Conservation (phyloP, 2,888 invertebrate genomes). For the Trachelus troglodyta region DNA sequence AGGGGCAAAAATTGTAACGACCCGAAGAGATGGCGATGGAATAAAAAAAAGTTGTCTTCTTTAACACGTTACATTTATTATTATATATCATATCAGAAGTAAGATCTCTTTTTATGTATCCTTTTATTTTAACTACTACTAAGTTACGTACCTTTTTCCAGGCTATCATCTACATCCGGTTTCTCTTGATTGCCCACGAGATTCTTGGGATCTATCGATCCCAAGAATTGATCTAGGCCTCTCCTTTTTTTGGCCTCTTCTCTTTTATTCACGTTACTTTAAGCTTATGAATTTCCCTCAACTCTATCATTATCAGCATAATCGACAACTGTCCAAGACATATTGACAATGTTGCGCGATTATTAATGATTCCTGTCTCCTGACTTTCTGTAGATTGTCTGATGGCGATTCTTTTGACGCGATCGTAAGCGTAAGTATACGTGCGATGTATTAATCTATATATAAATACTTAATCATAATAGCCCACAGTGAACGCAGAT, state of each 20-base stretch:
- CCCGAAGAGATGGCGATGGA: not conserved
- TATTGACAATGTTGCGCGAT: not conserved
- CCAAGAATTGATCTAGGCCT: not conserved
- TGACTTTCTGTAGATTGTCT: not conserved
- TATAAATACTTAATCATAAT: not conserved
- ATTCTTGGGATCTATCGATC: not conserved
- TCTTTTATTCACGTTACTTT: not conserved
- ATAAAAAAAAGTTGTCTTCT: not conserved
- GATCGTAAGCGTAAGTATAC: not conserved
- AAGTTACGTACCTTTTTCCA: not conserved
- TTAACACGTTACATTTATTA: conserved; percentile 12
- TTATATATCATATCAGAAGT: conserved; percentile 4
- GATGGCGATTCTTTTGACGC: not conserved
- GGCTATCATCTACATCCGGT: not conserved
- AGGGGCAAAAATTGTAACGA: not conserved
- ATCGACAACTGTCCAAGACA: not conserved
- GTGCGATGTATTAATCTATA: not conserved
- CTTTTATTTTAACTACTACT: not conserved
- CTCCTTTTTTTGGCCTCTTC: not conserved
- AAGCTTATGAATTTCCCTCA: not conserved
- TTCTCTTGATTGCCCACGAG: not conserved
- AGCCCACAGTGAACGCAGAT: not conserved
- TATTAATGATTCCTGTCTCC: not conserved
- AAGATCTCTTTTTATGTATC: not conserved
- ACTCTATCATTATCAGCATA: not conserved